These are phyloP conservation scores for Erpornis zantholeuca DNA, from an alignment of 2,113 vertebrate genomes.

Conservation along the genomic window DNA sequence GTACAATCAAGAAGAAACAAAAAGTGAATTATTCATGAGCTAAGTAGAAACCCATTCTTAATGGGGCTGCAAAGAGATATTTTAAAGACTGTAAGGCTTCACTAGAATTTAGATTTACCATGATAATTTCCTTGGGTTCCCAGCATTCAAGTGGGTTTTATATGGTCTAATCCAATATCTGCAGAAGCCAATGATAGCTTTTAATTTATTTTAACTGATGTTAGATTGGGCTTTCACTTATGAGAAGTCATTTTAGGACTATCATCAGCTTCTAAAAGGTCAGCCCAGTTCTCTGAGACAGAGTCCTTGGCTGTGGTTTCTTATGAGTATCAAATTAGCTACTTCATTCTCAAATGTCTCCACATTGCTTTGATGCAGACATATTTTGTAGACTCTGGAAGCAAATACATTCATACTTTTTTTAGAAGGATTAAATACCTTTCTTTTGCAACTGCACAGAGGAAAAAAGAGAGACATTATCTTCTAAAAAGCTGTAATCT, in stretches of 20 bases:
- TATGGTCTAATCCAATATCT: not conserved
- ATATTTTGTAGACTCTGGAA: not conserved
- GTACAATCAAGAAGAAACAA: not conserved
- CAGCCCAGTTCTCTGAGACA: not conserved
- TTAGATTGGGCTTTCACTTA: constrained; percentile 31
- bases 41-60: not conserved
- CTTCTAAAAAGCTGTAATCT: not conserved
- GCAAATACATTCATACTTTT: not conserved
- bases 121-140: constrained; percentile 11
- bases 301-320: constrained; percentile 15
- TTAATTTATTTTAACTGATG: constrained; percentile 45
- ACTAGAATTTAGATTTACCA: constrained; percentile 41
- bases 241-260: constrained; percentile 17
- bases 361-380: not conserved
- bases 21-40: not conserved
- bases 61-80: not conserved
- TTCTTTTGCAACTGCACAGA: not conserved
- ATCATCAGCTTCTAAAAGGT: constrained; percentile 12
- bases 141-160: constrained; percentile 19
- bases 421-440: constrained; percentile 4
- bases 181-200: not conserved
- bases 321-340: not conserved
- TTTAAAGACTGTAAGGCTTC: not conserved
- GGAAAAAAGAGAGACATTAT: not conserved
- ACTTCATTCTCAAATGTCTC: not conserved